A percentile compares a stretch with the other conserved stretches of the same genome.
Conservation (phyloP, 2,797 vertebrate species). For the Eurystomus glaucurus region DNA sequence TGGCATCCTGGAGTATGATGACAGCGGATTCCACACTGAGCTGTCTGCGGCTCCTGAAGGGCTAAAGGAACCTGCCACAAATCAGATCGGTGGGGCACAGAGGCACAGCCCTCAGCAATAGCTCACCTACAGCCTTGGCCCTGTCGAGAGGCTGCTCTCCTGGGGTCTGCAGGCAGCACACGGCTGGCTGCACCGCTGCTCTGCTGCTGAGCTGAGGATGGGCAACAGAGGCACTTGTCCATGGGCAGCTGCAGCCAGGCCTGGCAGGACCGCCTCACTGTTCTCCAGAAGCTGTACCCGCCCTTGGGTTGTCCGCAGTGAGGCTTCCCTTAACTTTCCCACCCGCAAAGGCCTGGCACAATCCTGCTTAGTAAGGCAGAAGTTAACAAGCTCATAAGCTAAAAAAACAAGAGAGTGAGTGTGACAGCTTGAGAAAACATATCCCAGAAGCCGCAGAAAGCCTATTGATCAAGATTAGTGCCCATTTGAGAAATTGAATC, state of each 20-base stretch:
- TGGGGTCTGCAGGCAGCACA: background rate
- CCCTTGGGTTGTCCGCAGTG: background rate
- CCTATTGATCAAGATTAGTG: conserved; percentile 59
- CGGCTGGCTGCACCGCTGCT: fast-evolving
- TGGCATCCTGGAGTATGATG: background rate
- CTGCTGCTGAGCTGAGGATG: background rate
- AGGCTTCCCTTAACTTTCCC: background rate
- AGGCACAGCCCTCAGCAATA: background rate
- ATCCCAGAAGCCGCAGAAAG: conserved; percentile 28
- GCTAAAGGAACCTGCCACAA: background rate
- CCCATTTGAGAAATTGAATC: conserved; percentile 46
- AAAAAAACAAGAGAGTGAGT: background rate
- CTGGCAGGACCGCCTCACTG: background rate
- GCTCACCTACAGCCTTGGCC: background rate
- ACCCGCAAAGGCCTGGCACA: fast-evolving
- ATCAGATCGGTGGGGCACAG: fast-evolving
- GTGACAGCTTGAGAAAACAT: conserved; percentile 47
- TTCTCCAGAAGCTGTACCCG: background rate
- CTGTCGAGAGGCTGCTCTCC: fast-evolving
- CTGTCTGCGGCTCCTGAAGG: background rate
- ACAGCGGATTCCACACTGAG: background rate
- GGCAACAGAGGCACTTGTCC: background rate
- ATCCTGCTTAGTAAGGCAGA: background rate
- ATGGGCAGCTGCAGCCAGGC: fast-evolving
- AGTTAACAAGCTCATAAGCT: background rate